These are phyloP conservation scores for Microctonus aethiopoides DNA, from an alignment of 2,888 invertebrate species.

Conservation along the genomic window DNA sequence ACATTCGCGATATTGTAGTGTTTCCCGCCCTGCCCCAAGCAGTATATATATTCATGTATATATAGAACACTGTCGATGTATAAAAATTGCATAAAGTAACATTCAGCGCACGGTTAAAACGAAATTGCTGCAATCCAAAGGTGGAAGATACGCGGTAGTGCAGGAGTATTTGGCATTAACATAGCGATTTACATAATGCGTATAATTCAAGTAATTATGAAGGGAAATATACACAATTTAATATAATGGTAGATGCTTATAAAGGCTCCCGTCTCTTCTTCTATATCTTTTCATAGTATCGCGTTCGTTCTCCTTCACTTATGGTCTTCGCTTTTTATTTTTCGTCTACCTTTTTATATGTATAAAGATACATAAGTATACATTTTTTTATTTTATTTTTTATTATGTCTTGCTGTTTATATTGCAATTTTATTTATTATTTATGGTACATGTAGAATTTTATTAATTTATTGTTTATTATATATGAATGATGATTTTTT, in stretches of 20 bases:
- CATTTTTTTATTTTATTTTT: conserved; percentile 1
- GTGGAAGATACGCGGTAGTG: conserved; percentile 33
- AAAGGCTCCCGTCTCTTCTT: conserved; percentile 42
- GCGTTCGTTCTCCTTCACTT: conserved; percentile 7
- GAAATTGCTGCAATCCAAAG: conserved; percentile 62
- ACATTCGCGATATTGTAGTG: conserved; percentile 15
- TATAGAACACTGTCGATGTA: conserved; percentile 41
- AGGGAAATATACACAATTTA: conserved; percentile 66
- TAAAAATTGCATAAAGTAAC: conserved; percentile 58
- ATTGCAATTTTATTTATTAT: conserved; percentile 13
- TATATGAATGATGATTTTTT: too few species aligned
- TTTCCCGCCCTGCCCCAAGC: conserved; percentile 24
- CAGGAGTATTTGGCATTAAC: conserved; percentile 54
- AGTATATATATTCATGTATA: conserved; percentile 18
- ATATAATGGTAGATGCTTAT: conserved; percentile 65
- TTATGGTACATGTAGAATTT: conserved; percentile 27
- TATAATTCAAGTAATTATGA: conserved; percentile 67
- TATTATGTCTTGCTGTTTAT: background rate
- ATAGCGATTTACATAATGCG: conserved; percentile 66
- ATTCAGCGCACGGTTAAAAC: conserved; percentile 60
- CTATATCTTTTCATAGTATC: conserved; percentile 48
- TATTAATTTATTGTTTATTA: too few species aligned
- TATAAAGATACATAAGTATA: background rate
- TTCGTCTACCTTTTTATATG: background rate
- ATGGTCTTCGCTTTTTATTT: background rate